Evolutionary conservation across 2,113 vertebrate species (phyloP).

Genomic region (Corythornis cristatus): DNA sequence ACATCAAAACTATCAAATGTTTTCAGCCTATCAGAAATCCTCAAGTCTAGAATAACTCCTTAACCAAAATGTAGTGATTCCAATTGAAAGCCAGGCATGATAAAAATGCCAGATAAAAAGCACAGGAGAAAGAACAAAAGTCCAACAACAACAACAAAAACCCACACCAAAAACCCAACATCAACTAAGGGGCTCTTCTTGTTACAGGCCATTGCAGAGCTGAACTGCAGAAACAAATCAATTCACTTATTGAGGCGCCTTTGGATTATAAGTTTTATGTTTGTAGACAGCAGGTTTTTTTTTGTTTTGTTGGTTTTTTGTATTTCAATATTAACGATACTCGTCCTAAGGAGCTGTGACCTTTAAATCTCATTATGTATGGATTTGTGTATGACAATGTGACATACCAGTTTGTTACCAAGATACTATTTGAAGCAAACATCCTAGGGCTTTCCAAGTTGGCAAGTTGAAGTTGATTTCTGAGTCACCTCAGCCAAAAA

Average conservation of each 20-base stretch:
- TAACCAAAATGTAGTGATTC: not conserved
- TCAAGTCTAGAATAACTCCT: not conserved
- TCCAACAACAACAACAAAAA: no score
- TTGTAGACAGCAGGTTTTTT: not conserved
- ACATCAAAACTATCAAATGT: no score
- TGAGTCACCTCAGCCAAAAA: conserved; percentile 50
- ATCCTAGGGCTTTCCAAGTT: conserved; percentile 31
- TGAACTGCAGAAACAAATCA: not conserved
- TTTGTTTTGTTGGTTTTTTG: not conserved
- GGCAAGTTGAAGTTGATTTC: conserved; percentile 40
- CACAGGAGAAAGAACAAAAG: not conserved
- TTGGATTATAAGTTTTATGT: not conserved
- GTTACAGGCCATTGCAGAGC: not conserved
- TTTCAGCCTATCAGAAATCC: not conserved
- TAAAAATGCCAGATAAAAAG: not conserved
- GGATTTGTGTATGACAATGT: conserved; percentile 4
- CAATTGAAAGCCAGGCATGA: not conserved
- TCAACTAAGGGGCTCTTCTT: not conserved
- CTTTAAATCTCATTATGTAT: conserved; percentile 37
- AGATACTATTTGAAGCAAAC: conserved; percentile 46
- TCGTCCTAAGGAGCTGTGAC: conserved; percentile 17
- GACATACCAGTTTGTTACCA: conserved; percentile 30
- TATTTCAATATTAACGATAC: not conserved
- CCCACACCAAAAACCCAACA: not conserved
- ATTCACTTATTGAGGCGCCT: not conserved